Evolutionary conservation across 2,797 vertebrate species (phyloP).

Genomic region (Rhabdophis nuchalis): DNA sequence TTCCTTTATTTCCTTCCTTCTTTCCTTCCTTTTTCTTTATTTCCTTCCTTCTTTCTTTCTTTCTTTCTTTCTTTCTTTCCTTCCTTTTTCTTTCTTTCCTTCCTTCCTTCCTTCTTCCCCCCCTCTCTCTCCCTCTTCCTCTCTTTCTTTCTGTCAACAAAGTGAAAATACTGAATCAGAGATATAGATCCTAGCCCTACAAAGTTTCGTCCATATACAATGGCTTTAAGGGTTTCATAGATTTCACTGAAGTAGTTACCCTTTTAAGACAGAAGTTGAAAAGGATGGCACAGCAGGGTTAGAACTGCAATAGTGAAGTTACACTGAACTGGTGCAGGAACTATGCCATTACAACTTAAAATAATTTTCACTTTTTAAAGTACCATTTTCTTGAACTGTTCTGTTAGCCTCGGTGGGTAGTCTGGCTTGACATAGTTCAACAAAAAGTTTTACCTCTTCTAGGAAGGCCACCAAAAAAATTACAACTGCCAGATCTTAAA

Average conservation of each 20-base stretch:
- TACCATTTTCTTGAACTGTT: background rate
- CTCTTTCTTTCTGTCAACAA: background rate
- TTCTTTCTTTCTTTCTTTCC: too few species aligned
- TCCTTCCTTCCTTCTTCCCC: too few species aligned
- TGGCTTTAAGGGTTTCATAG: background rate
- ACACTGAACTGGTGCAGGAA: background rate
- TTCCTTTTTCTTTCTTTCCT: too few species aligned
- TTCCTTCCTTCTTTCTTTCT: too few species aligned
- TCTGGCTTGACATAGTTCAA: background rate
- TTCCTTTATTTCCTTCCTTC: accelerated
- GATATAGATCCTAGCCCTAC: background rate
- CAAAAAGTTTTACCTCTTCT: background rate
- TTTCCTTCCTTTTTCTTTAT: too few species aligned
- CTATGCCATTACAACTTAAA: background rate
- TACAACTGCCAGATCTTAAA: background rate
- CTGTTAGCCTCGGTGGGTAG: background rate
- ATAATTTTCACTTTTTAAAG: background rate
- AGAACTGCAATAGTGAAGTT: background rate
- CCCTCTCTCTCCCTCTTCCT: too few species aligned
- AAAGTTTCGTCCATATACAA: background rate
- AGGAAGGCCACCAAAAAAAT: background rate
- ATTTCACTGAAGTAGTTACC: background rate
- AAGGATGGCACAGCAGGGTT: background rate
- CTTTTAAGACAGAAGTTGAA: background rate
- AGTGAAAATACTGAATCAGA: background rate